Base-by-base conservation (phyloP, 2,888 invertebrate genomes). In the Hipparchia semele region DNA sequence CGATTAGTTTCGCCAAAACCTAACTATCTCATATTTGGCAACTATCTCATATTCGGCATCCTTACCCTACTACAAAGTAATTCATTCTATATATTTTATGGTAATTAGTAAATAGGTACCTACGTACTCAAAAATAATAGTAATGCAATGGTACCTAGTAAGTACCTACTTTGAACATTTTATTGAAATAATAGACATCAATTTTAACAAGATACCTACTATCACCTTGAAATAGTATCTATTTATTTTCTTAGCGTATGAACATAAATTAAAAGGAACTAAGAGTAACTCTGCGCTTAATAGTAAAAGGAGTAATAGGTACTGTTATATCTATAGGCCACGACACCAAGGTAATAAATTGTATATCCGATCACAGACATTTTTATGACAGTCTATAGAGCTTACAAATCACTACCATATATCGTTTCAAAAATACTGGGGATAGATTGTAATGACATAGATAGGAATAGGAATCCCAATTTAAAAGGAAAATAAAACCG, bases 381-480 rank as follows among this genome's bases (percentile, higher is more conserved):
- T 84, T 91, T 92, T 90, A 91, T 88, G 88, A 89, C 81, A 80
- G 74, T 72, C 83, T 81, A 86, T 84, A 81, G 65, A 65, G 81
- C 83, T 82, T 85, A 91, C 90, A 90, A 90, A 91, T 89, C 86
- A 88, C 84, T 77, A 82, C 82, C 83, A 84, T 90, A 90, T 89
- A 89, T 87, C 83, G 81, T 86, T 86, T 75, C 73, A 80, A 77
- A 72, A 73, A 72, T 76, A 73, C 73, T 64, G 56, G 60, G 58
- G 69, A 72, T 80, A 78, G 23, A 49, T 58, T 8, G 78, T 81
- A 82, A 84, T 83, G 80, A 81, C 78, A 77, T 74, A 86, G 86
- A 84, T 83, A 83, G 81, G 78, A 82, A 81, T 69, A 69, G 61
- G 61, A 12, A 4, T 8, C 2, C 60, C 69, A 69, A 39, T 39